A percentile compares a stretch with the other conserved stretches of the same genome.
These are phyloP conservation scores for Rhinoraja longicauda DNA, from an alignment of 2,797 vertebrate genomes.

Conservation along the genomic window DNA sequence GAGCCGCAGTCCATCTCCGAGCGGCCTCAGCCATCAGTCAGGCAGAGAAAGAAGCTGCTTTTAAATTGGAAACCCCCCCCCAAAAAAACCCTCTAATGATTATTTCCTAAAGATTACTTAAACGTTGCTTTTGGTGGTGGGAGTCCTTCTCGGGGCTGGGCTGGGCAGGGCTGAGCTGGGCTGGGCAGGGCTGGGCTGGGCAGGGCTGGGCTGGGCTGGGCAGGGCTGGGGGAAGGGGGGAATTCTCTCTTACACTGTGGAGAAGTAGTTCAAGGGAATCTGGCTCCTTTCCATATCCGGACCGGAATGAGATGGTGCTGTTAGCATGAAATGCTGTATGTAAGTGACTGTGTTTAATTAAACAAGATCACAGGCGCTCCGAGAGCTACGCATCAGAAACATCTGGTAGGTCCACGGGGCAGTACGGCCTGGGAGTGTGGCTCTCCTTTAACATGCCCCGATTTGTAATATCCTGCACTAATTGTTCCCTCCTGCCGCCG, in stretches of 20 bases:
- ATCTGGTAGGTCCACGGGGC: conserved; percentile 42
- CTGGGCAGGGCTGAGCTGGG: background rate
- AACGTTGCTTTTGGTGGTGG: background rate
- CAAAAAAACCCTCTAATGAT: background rate
- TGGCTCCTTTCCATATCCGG: conserved; percentile 37
- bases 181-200: background rate
- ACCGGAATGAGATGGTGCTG: conserved; percentile 37
- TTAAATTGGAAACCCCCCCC: conserved; percentile 30
- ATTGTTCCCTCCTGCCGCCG: conserved; percentile 33
- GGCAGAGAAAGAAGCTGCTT: conserved; percentile 30
- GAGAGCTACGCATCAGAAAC: conserved; percentile 41
- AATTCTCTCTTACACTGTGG: background rate
- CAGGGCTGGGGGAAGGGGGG: background rate
- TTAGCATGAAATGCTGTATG: conserved; percentile 37
- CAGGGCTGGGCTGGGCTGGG: background rate
- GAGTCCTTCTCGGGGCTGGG: background rate
- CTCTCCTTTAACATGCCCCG: conserved; percentile 28
- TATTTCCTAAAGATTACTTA: conserved; percentile 29
- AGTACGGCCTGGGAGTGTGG: conserved; percentile 3
- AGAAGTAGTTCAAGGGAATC: conserved; percentile 29
- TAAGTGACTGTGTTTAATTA: conserved; percentile 45
- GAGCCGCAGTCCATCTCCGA: conserved; percentile 32
- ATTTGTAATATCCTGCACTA: conserved; percentile 37
- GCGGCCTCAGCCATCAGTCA: conserved; percentile 32
- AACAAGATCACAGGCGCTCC: conserved; percentile 43